Evolutionary conservation across 2,888 invertebrate genomes (phyloP).

Genomic region (Podotricha telesiphe): DNA sequence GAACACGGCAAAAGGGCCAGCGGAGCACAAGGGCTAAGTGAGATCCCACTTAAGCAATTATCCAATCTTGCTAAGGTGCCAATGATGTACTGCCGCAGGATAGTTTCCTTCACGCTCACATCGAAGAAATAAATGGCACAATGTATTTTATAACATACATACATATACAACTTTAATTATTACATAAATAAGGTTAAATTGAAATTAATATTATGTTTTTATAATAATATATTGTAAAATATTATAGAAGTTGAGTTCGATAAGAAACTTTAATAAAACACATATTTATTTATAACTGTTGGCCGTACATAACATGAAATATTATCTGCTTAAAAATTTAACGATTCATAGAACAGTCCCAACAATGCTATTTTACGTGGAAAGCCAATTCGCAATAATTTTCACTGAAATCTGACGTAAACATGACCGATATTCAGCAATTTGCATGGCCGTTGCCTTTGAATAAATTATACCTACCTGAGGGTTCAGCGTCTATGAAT

Average conservation of each 20-base stretch:
- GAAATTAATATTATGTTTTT: too few species aligned
- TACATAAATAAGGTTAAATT: background rate
- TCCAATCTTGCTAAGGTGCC: slow-evolving; percentile 47
- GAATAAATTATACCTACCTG: slow-evolving; percentile 81
- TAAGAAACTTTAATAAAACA: background rate
- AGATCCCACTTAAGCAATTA: slow-evolving; percentile 55
- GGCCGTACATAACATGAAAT: background rate
- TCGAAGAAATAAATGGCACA: slow-evolving; percentile 22
- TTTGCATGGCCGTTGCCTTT: slow-evolving; percentile 81
- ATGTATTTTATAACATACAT: too few species aligned
- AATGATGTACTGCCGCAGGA: slow-evolving; percentile 43
- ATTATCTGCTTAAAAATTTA: slow-evolving; percentile 12
- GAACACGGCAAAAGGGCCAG: slow-evolving; percentile 51
- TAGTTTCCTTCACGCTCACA: slow-evolving; percentile 29
- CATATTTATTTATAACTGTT: background rate
- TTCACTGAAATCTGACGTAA: slow-evolving; percentile 79
- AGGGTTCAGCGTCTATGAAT: slow-evolving; percentile 76
- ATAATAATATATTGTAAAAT: too few species aligned
- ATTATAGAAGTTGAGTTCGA: too few species aligned
- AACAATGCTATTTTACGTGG: slow-evolving; percentile 46
- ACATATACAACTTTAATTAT: background rate
- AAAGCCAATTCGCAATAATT: slow-evolving; percentile 78
- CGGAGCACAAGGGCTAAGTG: slow-evolving; percentile 49
- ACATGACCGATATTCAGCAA: slow-evolving; percentile 82
- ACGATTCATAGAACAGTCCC: slow-evolving; percentile 44